These are phyloP conservation scores for Notamacropus eugenii DNA, from an alignment of 2,797 vertebrate species.

Conservation along the genomic window DNA sequence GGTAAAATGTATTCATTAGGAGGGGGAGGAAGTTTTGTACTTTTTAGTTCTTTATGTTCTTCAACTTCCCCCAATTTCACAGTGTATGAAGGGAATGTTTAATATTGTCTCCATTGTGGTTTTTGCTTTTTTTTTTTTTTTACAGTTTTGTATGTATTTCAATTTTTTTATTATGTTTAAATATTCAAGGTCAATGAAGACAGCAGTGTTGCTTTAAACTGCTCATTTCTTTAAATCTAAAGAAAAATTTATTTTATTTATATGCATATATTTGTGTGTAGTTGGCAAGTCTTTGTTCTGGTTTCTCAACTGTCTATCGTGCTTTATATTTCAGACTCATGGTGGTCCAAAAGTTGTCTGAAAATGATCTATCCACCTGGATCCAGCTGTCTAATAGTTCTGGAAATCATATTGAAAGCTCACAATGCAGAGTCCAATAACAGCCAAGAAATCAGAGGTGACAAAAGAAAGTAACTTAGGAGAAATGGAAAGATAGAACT, in stretches of 20 bases:
- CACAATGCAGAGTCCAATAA: slow-evolving; percentile 54
- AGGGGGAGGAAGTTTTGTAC: background rate
- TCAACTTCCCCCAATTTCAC: background rate
- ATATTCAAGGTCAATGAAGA: slow-evolving; percentile 7
- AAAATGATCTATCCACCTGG: slow-evolving; percentile 61
- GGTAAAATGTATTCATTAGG: background rate
- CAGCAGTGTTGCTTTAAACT: slow-evolving; percentile 1
- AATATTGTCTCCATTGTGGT: slow-evolving; percentile 17
- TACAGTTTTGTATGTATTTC: background rate
- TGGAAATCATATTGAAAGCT: slow-evolving; percentile 69
- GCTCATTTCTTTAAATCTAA: slow-evolving; percentile 30
- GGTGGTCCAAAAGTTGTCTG: slow-evolving; percentile 51
- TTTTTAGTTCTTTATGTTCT: background rate
- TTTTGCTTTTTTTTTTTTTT: background rate
- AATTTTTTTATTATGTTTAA: background rate
- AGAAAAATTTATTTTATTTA: background rate
- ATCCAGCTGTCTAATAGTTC: slow-evolving; percentile 54
- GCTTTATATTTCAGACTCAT: background rate
- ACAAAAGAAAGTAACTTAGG: slow-evolving; percentile 2
- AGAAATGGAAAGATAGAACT: background rate
- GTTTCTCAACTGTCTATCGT: background rate
- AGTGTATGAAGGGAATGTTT: slow-evolving; percentile 22
- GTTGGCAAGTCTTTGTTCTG: slow-evolving; percentile 14
- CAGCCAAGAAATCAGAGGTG: slow-evolving; percentile 38
- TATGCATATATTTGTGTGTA: background rate